phyloP scores from a whole-genome alignment of 2,797 vertebrate genomes.

The Leucoraja ocellata region DNA sequence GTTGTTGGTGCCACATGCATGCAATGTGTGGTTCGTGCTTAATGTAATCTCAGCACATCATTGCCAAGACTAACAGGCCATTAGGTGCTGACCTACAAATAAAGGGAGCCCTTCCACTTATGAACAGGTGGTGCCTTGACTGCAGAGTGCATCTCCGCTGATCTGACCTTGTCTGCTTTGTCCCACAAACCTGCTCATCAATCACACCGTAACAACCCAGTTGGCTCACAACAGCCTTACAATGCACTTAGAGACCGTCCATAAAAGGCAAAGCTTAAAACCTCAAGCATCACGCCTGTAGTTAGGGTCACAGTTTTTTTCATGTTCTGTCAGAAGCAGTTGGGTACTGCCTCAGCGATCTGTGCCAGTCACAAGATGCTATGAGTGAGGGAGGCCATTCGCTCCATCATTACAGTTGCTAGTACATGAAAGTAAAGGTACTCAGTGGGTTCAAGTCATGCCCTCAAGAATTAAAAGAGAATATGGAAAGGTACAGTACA shows the following conservation, averaged over 20 bases:
- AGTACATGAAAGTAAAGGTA: too few species aligned
- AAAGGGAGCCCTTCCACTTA: neutral
- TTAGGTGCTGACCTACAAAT: neutral
- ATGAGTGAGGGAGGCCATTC: neutral
- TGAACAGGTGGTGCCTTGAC: neutral
- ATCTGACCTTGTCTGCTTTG: conserved; percentile 3
- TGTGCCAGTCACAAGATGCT: neutral
- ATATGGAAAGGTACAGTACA: too few species aligned
- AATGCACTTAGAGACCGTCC: neutral
- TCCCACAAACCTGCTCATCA: neutral
- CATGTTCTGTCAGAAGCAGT: neutral
- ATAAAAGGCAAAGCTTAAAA: neutral
- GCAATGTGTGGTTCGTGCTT: neutral
- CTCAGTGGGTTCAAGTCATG: too few species aligned
- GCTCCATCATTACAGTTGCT: neutral
- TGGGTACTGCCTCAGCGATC: neutral
- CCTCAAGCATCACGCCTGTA: neutral
- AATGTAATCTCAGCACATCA: neutral
- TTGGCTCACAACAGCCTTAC: neutral
- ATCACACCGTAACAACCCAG: neutral
- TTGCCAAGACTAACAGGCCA: neutral
- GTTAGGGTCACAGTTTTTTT: neutral
- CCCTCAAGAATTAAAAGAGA: too few species aligned
- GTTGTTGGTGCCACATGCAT: neutral
- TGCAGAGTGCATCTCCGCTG: neutral